Evolutionary conservation across 2,797 vertebrate species (phyloP).

Genomic region (Muscicapa striata): DNA sequence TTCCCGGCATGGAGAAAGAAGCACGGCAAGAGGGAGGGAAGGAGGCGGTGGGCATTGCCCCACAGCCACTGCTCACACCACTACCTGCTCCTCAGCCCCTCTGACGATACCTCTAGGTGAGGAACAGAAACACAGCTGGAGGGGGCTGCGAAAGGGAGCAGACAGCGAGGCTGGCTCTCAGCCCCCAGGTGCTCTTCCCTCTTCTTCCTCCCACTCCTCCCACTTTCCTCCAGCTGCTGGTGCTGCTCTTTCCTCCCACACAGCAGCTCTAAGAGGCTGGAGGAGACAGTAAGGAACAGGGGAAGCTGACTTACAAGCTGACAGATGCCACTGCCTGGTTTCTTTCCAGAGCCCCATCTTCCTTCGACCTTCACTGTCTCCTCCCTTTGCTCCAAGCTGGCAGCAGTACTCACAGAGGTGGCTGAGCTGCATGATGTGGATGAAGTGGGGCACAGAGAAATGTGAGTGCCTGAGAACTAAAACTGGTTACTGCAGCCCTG

Average conservation of each 20-base stretch:
- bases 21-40: not conserved
- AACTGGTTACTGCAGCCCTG: not conserved
- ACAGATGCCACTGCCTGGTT: conserved; percentile 43
- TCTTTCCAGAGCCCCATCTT: conserved; percentile 11
- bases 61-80: not conserved
- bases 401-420: not conserved
- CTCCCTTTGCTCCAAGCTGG: not conserved
- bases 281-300: conserved; percentile 43
- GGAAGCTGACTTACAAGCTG: conserved; percentile 33
- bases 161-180: not conserved
- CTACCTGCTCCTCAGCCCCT: not conserved
- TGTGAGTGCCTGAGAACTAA: not conserved
- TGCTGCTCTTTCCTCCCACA: conserved; percentile 66
- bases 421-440: fast-evolving
- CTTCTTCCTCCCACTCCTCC: conserved; percentile 67
- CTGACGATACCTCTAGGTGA: not conserved
- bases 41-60: not conserved
- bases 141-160: not conserved
- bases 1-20: not conserved
- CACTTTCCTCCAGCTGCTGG: conserved; percentile 64
- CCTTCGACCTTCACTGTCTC: not conserved
- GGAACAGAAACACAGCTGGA: not conserved
- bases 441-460: not conserved
- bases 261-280: conserved; percentile 52
- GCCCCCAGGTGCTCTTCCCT: conserved; percentile 57